Evolutionary conservation across 2,797 vertebrate species (phyloP).

Genomic region (Characodon lateralis): DNA sequence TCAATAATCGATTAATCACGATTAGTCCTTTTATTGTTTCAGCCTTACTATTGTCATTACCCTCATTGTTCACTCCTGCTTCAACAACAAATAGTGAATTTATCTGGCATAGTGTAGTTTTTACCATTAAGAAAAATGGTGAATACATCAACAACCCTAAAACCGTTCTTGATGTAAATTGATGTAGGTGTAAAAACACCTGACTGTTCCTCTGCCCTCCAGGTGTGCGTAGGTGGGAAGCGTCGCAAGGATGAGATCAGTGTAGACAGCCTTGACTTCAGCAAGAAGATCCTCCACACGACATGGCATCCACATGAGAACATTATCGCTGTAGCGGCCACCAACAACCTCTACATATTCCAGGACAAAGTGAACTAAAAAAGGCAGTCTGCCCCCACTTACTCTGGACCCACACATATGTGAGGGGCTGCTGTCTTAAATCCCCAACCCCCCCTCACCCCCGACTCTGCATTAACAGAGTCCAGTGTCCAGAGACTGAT

Average conservation of each 20-base stretch:
- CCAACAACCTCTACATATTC: conserved; percentile 99
- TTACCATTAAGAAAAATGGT: not conserved
- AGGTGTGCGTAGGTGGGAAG: conserved; percentile 96
- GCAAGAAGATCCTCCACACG: conserved; percentile 99
- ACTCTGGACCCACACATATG: conserved; percentile 23
- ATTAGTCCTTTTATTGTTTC: no score
- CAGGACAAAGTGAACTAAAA: conserved; percentile 99
- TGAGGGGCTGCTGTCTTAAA: conserved; percentile 37
- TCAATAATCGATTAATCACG: no score
- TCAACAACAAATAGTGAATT: not conserved
- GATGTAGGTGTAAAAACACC: not conserved
- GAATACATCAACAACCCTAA: not conserved
- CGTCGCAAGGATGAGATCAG: conserved; percentile 98
- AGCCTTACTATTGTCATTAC: not conserved
- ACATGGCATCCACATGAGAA: conserved; percentile 99
- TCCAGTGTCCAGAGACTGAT: conserved; percentile 48
- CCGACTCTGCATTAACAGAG: conserved; percentile 35
- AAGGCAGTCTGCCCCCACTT: conserved; percentile 43
- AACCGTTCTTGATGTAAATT: not conserved
- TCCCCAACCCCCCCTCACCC: conserved; percentile 8
- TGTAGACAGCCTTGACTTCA: conserved; percentile 99
- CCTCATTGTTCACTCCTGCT: not conserved
- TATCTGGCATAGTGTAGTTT: not conserved
- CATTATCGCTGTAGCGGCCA: conserved; percentile 98
- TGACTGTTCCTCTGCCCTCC: conserved; percentile 18